Conservation (phyloP, 2,113 vertebrate genomes). For the Mesoclemmys tuberculata region DNA sequence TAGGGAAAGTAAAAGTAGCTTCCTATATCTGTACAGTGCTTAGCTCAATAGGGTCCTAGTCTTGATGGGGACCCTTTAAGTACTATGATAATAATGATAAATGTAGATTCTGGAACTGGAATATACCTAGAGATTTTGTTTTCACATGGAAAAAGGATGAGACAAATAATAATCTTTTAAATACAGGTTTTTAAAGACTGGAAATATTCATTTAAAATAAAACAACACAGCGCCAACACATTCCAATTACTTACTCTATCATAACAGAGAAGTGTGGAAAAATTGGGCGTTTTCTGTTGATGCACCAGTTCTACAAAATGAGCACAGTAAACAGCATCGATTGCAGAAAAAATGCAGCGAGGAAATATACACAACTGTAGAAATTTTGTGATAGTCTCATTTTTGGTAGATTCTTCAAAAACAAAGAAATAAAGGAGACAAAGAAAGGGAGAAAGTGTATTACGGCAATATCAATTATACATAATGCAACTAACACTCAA, state of each 20-base stretch:
- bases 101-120: background rate
- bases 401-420: slow-evolving; percentile 95
- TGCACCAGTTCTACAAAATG: slow-evolving; percentile 98
- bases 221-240: background rate
- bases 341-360: slow-evolving; percentile 98
- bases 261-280: slow-evolving; percentile 98
- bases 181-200: background rate
- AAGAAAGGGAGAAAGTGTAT: background rate
- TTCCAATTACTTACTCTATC: slow-evolving; percentile 88
- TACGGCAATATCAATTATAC: background rate
- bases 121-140: background rate
- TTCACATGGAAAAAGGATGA: background rate
- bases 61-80: background rate
- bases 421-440: slow-evolving; percentile 6
- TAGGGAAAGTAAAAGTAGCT: background rate
- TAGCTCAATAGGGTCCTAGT: background rate
- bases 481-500: background rate
- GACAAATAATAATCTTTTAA: background rate
- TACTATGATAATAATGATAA: background rate
- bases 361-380: slow-evolving; percentile 98
- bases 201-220: background rate
- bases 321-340: slow-evolving; percentile 97
- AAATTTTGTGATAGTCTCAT: slow-evolving; percentile 99
- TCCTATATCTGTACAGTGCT: background rate
- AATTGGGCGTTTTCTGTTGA: slow-evolving; percentile 98